Conservation (phyloP, 2,888 invertebrate genomes). For the Hydrotaea diabolus region DNA sequence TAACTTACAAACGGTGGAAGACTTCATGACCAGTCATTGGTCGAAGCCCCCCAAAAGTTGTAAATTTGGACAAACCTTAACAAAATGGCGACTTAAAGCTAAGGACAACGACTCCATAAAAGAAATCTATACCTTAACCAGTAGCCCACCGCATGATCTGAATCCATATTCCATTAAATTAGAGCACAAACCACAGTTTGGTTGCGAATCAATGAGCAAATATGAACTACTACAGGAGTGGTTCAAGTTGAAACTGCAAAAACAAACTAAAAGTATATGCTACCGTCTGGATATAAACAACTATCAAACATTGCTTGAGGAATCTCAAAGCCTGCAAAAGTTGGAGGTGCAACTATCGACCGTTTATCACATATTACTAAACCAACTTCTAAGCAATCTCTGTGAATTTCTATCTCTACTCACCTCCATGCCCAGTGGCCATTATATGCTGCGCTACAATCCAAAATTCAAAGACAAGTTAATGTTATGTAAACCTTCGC, state of each 20-base stretch:
- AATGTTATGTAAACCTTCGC: conserved; percentile 72
- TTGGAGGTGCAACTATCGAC: conserved; percentile 72
- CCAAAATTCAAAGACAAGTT: conserved; percentile 74
- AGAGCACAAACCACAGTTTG: conserved; percentile 76
- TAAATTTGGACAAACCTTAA: conserved; percentile 67
- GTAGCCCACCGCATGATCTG: conserved; percentile 29
- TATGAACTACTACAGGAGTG: conserved; percentile 75
- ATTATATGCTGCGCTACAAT: conserved; percentile 74
- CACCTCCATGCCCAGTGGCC: conserved; percentile 69
- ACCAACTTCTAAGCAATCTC: conserved; percentile 71
- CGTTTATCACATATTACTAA: conserved; percentile 70
- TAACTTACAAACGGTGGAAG: conserved; percentile 56
- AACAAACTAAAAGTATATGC: conserved; percentile 63
- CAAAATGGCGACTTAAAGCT: conserved; percentile 71
- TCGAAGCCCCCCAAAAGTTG: neutral
- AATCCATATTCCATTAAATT: conserved; percentile 74
- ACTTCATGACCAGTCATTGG: conserved; percentile 56
- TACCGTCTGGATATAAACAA: conserved; percentile 71
- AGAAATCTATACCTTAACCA: conserved; percentile 67
- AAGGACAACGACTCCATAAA: conserved; percentile 17
- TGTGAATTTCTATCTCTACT: conserved; percentile 74
- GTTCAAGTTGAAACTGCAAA: conserved; percentile 73
- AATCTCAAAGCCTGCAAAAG: conserved; percentile 68
- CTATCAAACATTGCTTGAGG: conserved; percentile 71
- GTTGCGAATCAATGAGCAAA: conserved; percentile 76